Conservation (phyloP, 1,140 invertebrate species). For the Eriosoma lanigerum region DNA sequence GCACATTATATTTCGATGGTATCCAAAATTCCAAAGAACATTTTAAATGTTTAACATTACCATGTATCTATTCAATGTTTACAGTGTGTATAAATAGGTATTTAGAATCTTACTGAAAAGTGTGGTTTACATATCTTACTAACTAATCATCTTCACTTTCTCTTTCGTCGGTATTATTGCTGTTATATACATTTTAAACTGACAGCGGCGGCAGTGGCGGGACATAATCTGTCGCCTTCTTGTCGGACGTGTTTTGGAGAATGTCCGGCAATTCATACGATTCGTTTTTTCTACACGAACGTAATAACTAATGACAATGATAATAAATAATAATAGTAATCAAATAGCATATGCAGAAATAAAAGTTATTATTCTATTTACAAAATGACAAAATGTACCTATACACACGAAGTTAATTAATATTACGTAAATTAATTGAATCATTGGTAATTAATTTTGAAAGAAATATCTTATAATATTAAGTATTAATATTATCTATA, state of each 20-base stretch:
- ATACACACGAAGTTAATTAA: too few relatives aligned
- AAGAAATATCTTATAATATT: too few relatives aligned
- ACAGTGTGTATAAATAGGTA: too few relatives aligned
- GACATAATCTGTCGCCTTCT: conserved; percentile 8
- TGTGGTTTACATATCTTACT: not conserved
- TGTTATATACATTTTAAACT: not conserved
- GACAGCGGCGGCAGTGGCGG: not conserved
- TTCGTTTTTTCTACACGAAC: not conserved
- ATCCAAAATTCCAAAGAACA: not conserved
- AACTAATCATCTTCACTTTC: conserved; percentile 36
- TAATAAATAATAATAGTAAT: not conserved
- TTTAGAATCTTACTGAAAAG: conserved; percentile 12
- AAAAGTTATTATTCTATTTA: too few relatives aligned
- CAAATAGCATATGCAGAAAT: too few relatives aligned
- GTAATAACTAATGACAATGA: not conserved
- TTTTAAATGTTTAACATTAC: conserved; percentile 1
- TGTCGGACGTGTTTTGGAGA: not conserved
- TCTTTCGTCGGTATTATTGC: not conserved
- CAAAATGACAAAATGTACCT: too few relatives aligned
- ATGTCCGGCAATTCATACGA: conserved; percentile 6
- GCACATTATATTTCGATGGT: not conserved
- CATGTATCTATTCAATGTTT: too few relatives aligned
- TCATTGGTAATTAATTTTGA: too few relatives aligned
- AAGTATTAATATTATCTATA: too few relatives aligned
- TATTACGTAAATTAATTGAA: too few relatives aligned